phyloP scores from a whole-genome alignment of 2,113 vertebrate species.

The Malurus elegans region DNA sequence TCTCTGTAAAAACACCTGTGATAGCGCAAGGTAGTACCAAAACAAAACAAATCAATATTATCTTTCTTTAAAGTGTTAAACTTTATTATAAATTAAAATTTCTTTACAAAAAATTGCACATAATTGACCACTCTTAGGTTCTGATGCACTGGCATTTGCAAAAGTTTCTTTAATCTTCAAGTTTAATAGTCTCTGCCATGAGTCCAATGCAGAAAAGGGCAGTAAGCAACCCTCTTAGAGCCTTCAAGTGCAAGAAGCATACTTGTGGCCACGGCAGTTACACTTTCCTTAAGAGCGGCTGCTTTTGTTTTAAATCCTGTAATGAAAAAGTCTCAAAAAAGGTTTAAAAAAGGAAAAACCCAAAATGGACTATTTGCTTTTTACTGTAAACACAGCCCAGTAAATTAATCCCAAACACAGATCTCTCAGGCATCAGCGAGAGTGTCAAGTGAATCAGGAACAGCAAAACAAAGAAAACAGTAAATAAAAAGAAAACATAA shows the following conservation, averaged over 20 bases:
- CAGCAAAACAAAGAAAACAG: conserved; percentile 77
- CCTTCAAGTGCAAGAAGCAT: conserved; percentile 83
- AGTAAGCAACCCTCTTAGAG: conserved; percentile 78
- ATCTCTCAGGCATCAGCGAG: conserved; percentile 81
- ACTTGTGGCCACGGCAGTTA: conserved; percentile 80
- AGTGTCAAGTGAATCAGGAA: conserved; percentile 80
- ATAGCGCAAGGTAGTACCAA: conserved; percentile 75
- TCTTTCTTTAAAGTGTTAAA: conserved; percentile 85
- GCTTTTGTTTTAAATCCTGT: conserved; percentile 81
- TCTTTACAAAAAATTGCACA: conserved; percentile 93
- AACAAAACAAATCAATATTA: conserved; percentile 79
- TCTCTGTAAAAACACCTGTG: conserved; percentile 71
- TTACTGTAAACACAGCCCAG: conserved; percentile 82
- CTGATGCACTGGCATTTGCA: conserved; percentile 84
- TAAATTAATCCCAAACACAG: conserved; percentile 77
- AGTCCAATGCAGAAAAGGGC: conserved; percentile 82
- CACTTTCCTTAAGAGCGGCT: conserved; percentile 80
- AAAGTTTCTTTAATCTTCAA: conserved; percentile 83
- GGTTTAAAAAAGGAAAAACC: conserved; percentile 72
- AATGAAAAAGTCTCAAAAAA: conserved; percentile 82
- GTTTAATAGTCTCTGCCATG: conserved; percentile 84
- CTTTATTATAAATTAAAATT: conserved; percentile 90
- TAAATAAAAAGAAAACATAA: conserved; percentile 78
- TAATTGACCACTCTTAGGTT: conserved; percentile 84
- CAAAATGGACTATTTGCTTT: conserved; percentile 74